Evolutionary conservation across 1,140 invertebrate genomes (phyloP), one percentile per base, ranked within the genome.

Genomic region (Epicauta chinensis): DNA sequence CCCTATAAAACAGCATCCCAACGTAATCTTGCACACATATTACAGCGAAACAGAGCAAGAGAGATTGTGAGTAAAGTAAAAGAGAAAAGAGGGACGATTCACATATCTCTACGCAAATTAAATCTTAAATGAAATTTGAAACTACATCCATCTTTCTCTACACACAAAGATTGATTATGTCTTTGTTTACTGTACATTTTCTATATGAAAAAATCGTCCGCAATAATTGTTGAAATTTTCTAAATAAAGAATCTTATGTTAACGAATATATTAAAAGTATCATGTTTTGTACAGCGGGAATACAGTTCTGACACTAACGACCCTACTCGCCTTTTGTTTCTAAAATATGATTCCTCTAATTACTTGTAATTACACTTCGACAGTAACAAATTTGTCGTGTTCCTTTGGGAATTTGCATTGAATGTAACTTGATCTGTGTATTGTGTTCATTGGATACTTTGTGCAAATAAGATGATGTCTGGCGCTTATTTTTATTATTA

Each of bases 51-150:
- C n/a, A n/a, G n/a, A n/a, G n/a, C n/a, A n/a, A n/a, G n/a, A n/a
- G n/a, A n/a, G n/a, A n/a, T n/a, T n/a, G n/a, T n/a, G n/a, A n/a
- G n/a, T n/a, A n/a, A 7, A 23, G 23, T 7, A 23, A 23, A 23
- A 23, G 23, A 23, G 23, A 23, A 34, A 12, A 60, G 53, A 55
- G 58, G 58, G 58, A 62, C 58, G 23, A 23, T 23, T 47, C 55
- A 61, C 57, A 59, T 63, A 59, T 63, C 55, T 61, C 54, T 55
- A 64, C 62, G 63, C 61, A 69, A 69, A 69, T 69, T 69, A 68
- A 69, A 69, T 71, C 69, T 68, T 69, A 67, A 71, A 71, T 71
- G 69, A 71, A 71, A 71, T 71, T 71, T 61, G 66, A 71, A 71
- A 71, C 67, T 63, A 61, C 4, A 3, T 23, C 23, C 23, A 23